Percentiles rank a stretch among this genome's conserved stretches.
phyloP scores from a whole-genome alignment of 2,888 invertebrate genomes.

The Chloroclystis v-ata region DNA sequence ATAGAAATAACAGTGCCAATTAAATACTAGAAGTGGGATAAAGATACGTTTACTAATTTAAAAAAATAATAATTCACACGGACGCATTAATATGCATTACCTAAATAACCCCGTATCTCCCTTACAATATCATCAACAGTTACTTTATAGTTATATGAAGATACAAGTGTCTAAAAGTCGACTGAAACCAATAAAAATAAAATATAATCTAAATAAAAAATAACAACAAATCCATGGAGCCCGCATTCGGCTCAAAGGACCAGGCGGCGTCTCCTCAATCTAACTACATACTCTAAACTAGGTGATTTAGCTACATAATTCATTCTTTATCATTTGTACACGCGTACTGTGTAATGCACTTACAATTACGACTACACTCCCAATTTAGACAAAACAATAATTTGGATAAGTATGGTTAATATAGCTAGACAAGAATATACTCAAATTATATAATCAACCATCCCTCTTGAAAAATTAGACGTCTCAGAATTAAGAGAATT shows the following conservation, averaged over 20 bases:
- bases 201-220: slow-evolving; percentile 66
- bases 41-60: slow-evolving; percentile 39
- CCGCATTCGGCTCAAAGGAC: slow-evolving; percentile 41
- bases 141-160: slow-evolving; percentile 49
- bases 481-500: slow-evolving; percentile 27
- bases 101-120: slow-evolving; percentile 35
- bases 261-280: slow-evolving; percentile 39
- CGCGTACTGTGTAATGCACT: slow-evolving; percentile 61
- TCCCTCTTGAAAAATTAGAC: slow-evolving; percentile 1
- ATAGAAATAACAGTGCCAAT: slow-evolving; percentile 74
- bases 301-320: slow-evolving; percentile 64
- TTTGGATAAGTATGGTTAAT: slow-evolving; percentile 50
- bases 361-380: slow-evolving; percentile 54
- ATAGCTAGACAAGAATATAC: slow-evolving; percentile 19
- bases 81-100: slow-evolving; percentile 29
- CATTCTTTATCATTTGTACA: slow-evolving; percentile 71
- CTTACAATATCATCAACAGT: slow-evolving; percentile 49
- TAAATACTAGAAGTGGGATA: slow-evolving; percentile 53
- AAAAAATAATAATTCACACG: slow-evolving; percentile 29
- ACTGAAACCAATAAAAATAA: slow-evolving; percentile 63
- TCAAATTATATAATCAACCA: slow-evolving; percentile 9
- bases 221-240: slow-evolving; percentile 60
- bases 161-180: slow-evolving; percentile 59
- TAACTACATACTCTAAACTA: slow-evolving; percentile 54
- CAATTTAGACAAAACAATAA: slow-evolving; percentile 58